Percentiles rank a stretch among this genome's conserved stretches.
phyloP scores from a whole-genome alignment of 2,113 vertebrate genomes.

The Solea solea region DNA sequence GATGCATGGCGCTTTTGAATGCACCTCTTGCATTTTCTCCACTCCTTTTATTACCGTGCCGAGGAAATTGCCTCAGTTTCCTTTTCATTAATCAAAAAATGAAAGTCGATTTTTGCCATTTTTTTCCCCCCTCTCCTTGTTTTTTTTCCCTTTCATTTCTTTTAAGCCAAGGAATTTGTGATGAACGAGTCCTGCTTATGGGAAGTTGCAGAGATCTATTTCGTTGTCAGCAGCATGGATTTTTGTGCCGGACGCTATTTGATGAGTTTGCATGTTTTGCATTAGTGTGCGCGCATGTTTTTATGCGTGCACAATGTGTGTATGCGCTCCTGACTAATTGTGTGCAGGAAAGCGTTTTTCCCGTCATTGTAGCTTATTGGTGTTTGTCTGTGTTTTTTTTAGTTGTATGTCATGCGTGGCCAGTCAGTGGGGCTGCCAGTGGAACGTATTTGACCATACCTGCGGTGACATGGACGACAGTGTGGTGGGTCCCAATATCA shows the following conservation, averaged over 20 bases:
- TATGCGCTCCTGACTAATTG: constrained; percentile 71
- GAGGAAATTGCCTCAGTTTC: constrained; percentile 83
- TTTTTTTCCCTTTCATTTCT: constrained; percentile 45
- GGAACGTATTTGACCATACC: constrained; percentile 84
- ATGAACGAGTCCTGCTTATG: constrained; percentile 81
- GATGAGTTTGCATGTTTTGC: constrained; percentile 73
- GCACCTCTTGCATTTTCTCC: constrained; percentile 68
- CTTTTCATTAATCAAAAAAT: constrained; percentile 83
- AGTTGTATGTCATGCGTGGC: constrained; percentile 92
- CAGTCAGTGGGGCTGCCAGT: constrained; percentile 92
- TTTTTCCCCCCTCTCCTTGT: constrained; percentile 30
- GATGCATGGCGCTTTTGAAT: constrained; percentile 76
- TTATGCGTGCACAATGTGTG: not conserved
- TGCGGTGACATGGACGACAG: constrained; percentile 84
- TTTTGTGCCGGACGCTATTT: constrained; percentile 59
- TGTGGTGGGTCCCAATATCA: constrained; percentile 68
- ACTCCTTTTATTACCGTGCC: constrained; percentile 61
- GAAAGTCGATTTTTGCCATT: constrained; percentile 72
- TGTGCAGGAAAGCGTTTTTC: constrained; percentile 20
- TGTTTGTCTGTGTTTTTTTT: constrained; percentile 38
- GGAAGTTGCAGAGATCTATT: constrained; percentile 76
- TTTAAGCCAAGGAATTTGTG: constrained; percentile 66
- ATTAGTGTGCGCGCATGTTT: constrained; percentile 38
- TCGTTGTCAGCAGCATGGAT: constrained; percentile 72
- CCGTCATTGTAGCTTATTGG: constrained; percentile 26